Base-by-base conservation (phyloP, 2,113 vertebrate species). In the Eubucco bourcierii region DNA sequence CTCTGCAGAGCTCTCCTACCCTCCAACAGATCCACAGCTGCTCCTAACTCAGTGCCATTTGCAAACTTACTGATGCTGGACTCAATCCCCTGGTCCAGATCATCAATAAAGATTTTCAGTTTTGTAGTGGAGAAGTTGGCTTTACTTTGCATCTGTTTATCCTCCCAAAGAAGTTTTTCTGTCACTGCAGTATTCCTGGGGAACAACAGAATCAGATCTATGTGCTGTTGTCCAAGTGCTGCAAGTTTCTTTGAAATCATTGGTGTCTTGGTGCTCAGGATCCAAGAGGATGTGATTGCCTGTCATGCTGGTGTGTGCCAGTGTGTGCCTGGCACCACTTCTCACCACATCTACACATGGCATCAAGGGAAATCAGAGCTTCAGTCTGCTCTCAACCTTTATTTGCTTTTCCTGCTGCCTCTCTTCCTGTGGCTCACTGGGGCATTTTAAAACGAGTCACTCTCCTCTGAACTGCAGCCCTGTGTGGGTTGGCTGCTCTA, bases 111-210 rank as follows among this genome's bases (percentile, higher is more conserved):
- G 58, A 75, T 85, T 94, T 90, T 61, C 34, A 50, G 34, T 58
- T 7, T 47, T 0, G 0, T 61, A 56, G 65, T 4, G 6, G 53
- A 90, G 77, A 89, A 44, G 8, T 24, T 21, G 52, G 28, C 15
- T 90, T 74, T 65, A 58, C 68, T 88, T 87, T 81, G 33, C 20
- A 65, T 70, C 29, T 83, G 9, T 56, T 90, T 74, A 65, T 64
- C 24, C 0, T 2, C 16, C 82, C 80, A 46, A 82, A 24, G 67
- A 77, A 71, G 31, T 47, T 86, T 90, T 83, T 33, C 53, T 91
- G 56, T 82, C 74, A 84, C 68, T 37, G 29, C 46, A 59, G 60
- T 18, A 5, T 39, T 87, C 25, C 31, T 80, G n/a, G 31, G 41
- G 46, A 93, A 72, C 21, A 74, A 31, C 34, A 76, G 60, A 90